A percentile compares a stretch with the other conserved stretches of the same genome.
phyloP scores from a whole-genome alignment of 2,113 vertebrate genomes.

The Entomyzon cyanotis region DNA sequence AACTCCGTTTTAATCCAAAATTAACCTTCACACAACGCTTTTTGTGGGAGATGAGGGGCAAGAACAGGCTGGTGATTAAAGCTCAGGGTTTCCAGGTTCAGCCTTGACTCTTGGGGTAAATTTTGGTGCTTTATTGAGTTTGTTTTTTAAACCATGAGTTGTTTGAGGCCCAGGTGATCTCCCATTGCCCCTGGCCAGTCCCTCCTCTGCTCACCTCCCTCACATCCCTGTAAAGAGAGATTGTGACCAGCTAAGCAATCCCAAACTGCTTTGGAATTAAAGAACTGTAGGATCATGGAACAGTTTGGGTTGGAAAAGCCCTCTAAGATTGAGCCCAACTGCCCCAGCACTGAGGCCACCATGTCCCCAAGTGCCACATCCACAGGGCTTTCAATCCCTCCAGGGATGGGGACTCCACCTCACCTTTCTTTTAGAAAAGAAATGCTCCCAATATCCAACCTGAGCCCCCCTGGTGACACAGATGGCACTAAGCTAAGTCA shows the following conservation, averaged over 20 bases:
- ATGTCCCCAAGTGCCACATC: background rate
- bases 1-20: background rate
- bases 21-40: background rate
- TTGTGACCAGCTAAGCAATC: background rate
- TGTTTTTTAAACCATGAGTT: accelerated
- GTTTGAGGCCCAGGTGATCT: background rate
- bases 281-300: background rate
- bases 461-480: background rate
- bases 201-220: background rate
- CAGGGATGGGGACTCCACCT: background rate
- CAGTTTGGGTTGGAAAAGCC: background rate
- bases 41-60: background rate
- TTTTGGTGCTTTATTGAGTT: background rate
- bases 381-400: background rate
- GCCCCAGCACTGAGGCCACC: background rate
- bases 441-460: background rate
- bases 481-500: background rate
- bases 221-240: background rate
- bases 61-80: background rate
- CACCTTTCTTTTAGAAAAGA: background rate
- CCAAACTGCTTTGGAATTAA: background rate
- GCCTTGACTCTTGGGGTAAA: background rate
- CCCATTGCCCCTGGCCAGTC: background rate
- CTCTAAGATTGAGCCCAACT: background rate
- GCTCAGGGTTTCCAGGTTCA: background rate